Evolutionary conservation across 2,797 vertebrate genomes (phyloP).

Genomic region (Helicolenus hilgendorfi): DNA sequence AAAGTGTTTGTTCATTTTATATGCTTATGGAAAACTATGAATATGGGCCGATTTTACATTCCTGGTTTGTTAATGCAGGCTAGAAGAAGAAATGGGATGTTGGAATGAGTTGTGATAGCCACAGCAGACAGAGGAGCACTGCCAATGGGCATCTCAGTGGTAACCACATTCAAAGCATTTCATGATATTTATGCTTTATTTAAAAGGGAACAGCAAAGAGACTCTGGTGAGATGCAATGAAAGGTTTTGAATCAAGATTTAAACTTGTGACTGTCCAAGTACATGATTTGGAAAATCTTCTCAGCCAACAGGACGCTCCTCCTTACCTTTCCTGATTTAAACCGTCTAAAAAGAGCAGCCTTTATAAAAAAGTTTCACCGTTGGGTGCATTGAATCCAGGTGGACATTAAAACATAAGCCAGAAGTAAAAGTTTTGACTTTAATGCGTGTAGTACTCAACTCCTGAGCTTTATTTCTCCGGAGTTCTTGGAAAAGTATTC

Average conservation of each 20-base stretch:
- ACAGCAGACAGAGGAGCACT: background rate
- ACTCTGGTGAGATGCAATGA: background rate
- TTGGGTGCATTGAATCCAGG: slow-evolving; percentile 52
- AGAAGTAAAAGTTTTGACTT: slow-evolving; percentile 78
- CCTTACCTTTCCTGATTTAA: slow-evolving; percentile 27
- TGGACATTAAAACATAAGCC: slow-evolving; percentile 75
- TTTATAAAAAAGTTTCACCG: slow-evolving; percentile 44
- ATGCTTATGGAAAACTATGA: background rate
- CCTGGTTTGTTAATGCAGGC: background rate
- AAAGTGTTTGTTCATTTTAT: background rate
- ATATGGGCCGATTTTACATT: background rate
- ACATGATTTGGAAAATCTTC: slow-evolving; percentile 21
- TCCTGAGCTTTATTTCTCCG: slow-evolving; percentile 59
- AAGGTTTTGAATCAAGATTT: slow-evolving; percentile 20
- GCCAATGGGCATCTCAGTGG: background rate
- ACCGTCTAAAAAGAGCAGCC: slow-evolving; percentile 8
- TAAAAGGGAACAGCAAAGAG: background rate
- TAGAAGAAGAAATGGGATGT: background rate
- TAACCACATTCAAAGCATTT: background rate
- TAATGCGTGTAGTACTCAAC: slow-evolving; percentile 54
- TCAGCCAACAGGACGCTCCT: background rate
- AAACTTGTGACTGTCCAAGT: slow-evolving; percentile 21
- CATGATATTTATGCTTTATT: background rate
- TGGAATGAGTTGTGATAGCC: background rate
- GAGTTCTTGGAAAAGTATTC: slow-evolving; percentile 55